Base-by-base conservation (phyloP, 2,113 vertebrate genomes). In the Melanostigma gelatinosum region DNA sequence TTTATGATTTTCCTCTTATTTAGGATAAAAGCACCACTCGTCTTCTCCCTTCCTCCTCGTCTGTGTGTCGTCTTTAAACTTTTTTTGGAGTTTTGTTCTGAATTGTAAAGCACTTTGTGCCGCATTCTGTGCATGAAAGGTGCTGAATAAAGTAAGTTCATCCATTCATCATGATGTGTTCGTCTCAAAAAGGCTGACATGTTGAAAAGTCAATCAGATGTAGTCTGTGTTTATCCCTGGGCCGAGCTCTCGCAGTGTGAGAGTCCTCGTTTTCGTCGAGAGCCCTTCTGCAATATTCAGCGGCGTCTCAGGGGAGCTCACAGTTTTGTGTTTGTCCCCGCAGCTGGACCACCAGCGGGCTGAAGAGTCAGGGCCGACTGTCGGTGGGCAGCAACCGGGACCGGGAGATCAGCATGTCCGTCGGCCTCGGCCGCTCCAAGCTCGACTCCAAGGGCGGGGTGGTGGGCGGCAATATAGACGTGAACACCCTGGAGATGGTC, bases 401-500 rank as follows among this genome's bases (percentile, higher is more conserved):
- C 88, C 91, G 98, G 5, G 98, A 99, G 92, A 99, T 99, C 77
- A 98, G 96, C 94, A 99, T 99, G 98, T 98, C 97, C 8, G 96
- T 99, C 8, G 98, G 98, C 62, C 95, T 99, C 29, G 98, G 98
- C 22, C 96, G 98, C 77, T 99, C 98, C 82, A 98, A 99, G 90
- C 84, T 99, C 46, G 98, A 99, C 91, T 99, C 98, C 46, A 99
- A 98, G 93, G 98, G 98, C 3, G 98, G 98, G 13, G 98, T 99
- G 75, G 98, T 99, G 93, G 98, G 98, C 24, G 98, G 98, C 76
- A 99, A 98, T 87, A 98, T 99, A 69, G 97, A 99, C 79, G 98
- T 99, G 68, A 99, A 99, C 89, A 97, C 97, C 75, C 93, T 99
- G 92, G 97, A 99, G 96, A 98, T 99, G 97, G 98, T 99, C 87